Evolutionary conservation across 2,888 invertebrate genomes (phyloP), one percentile per base, ranked within the genome.

Genomic region (Heliconius ethilla): DNA sequence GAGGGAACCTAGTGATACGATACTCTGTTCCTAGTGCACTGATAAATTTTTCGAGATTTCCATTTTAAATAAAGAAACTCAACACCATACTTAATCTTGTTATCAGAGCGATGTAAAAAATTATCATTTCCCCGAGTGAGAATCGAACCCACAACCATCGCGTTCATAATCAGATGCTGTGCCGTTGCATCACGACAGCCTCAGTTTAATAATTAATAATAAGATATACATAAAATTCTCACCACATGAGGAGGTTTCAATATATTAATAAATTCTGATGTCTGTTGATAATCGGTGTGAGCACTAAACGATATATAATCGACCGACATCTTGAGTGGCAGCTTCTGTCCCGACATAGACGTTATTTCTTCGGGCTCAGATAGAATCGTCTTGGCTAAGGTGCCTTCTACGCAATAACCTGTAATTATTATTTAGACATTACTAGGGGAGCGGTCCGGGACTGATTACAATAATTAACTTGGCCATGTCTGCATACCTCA

Each of bases 221-320:
- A 45, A 45, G 45, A 45, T 5, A 45, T 45, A 45, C 15, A 45
- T 18, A 45, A 45, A 45, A 45, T 45, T 18, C 95, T 90, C 85
- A 98, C 98, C 82, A 99, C 98, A 91, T 99, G 99, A 0, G 99
- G 98, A 10, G 99, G 99, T 88, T 98, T 98, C 69, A 99, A 93
- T 74, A 97, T 96, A 74, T 99, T 96, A 82, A 99, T 98, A 87
- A 99, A 99, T 94, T 99, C 99, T 70, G 98, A 98, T 0, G 99
- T 99, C 93, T 99, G 99, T 90, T 98, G 97, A 90, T 98, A 99
- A 93, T 99, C 99, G 0, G 99, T 99, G 90, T 99, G 99, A 0
- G 99, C 99, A 0, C 99, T 99, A 94, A 99, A 99, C 0, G 99
- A 99, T 86, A 99, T 99, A 91, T 99, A 99, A 92, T 99, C 99